Conservation (phyloP, 1,140 invertebrate species). For the Cherax quadricarinatus region DNA sequence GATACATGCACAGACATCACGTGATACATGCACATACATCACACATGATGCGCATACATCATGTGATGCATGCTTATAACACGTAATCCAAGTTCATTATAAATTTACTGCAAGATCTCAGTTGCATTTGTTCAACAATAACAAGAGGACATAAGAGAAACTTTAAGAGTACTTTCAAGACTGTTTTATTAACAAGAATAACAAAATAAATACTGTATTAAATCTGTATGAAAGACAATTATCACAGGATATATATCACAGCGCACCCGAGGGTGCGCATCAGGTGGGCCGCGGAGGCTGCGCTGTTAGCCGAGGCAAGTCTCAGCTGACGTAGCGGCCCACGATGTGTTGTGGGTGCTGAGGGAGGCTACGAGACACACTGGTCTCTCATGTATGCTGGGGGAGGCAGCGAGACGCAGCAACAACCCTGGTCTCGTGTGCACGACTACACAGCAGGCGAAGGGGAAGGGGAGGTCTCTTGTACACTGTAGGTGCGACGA, state of each 20-base stretch:
- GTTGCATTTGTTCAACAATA: neutral
- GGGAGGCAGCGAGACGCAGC: neutral
- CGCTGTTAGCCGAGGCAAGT: neutral
- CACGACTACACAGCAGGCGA: too few relatives aligned
- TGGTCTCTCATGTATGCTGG: slow-evolving; percentile 2
- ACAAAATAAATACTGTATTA: slow-evolving; percentile 63
- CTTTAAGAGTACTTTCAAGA: slow-evolving; percentile 26
- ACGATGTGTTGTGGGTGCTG: neutral
- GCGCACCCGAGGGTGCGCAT: neutral
- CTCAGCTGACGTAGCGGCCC: neutral
- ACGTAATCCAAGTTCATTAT: too few relatives aligned
- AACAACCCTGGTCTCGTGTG: too few relatives aligned
- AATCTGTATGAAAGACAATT: slow-evolving; percentile 59
- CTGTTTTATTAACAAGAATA: slow-evolving; percentile 68
- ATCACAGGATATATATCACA: slow-evolving; percentile 60
- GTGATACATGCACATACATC: slow-evolving; percentile 30
- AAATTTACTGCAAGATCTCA: too few relatives aligned
- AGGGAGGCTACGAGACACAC: neutral
- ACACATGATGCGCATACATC: neutral
- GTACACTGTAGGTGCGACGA: too few relatives aligned
- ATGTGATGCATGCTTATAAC: too few relatives aligned
- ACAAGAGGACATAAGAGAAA: slow-evolving; percentile 16
- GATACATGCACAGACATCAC: neutral
- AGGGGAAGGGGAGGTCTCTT: too few relatives aligned
- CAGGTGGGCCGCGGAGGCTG: neutral